Base-by-base conservation (phyloP, 2,113 vertebrate species). In the Dissostichus mawsoni region DNA sequence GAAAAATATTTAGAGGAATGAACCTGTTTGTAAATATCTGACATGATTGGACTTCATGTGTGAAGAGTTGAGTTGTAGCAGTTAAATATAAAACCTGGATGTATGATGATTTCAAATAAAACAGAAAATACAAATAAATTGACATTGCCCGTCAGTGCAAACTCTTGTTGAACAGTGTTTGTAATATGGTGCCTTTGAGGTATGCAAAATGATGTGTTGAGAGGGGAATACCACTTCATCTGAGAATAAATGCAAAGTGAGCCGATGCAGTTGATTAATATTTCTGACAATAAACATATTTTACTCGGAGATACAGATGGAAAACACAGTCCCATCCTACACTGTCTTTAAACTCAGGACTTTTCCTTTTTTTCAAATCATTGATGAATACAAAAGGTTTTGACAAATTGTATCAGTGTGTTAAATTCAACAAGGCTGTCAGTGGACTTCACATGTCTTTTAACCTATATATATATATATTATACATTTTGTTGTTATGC, bases 351-450 rank as follows among this genome's bases (percentile, higher is more conserved):
- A 57, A 69, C 25, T 17, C 3, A 58, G 73, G 29, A 25, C 51
- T 67, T 82, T 79, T 70, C 68, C 50, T 44, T 77, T 66, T 58
- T 84, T 56, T 77, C 45, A 25, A 69, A 74, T 63, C 18, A 45
- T 45, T 0, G 66, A 57, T 58, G 10, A 23, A 65, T 16, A 66
- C 14, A 75, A 76, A 53, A 61, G 11, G 17, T 69, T 41, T 23
- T 72, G 44, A 81, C 71, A 79, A 51, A 51, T 56, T 66, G 6
- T 0, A 51, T 59, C 29, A 44, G 23, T 36, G 33, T 63, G 70
- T 77, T 57, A 6, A 83, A 81, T 58, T 48, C 25, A 48, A 51
- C 59, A 53, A 10, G 67, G 20, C 41, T 0, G 0, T 64, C 3
- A 16, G 17, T 76, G 48, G 16, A 71, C 10, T 50, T 74, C 29